Evolutionary conservation across 2,113 vertebrate genomes (phyloP), one percentile per base, ranked within the genome.

Genomic region (Cebidichthys violaceus): DNA sequence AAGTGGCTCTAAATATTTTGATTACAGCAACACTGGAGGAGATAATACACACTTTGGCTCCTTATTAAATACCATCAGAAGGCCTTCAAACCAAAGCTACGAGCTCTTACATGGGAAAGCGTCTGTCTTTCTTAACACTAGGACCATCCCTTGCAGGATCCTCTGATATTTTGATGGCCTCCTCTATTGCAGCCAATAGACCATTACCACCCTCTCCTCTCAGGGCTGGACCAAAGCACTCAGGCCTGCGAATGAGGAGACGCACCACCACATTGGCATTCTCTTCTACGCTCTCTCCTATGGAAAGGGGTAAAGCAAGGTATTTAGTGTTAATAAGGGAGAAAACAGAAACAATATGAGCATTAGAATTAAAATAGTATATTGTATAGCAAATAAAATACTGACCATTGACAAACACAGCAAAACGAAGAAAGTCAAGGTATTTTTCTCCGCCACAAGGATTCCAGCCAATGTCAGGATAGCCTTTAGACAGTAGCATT

Each of bases 381-480:
- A 68, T 35, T 41, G 4, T 17, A 11, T 4, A 41, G 1, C 4
- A 68, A 75, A 82, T 66, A 10, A 80, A 71, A 81, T 43, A 71
- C 94, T 88, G 60, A 97, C 97, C 97, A 0, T 98, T 98, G 62
- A 98, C 97, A 4, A 98, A 98, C 13, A 98, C 97, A 14, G 97
- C 97, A 9, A 98, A 98, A 57, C 97, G 95, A 29, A 98, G 93
- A 91, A 98, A 98, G 89, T 98, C 97, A 14, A 98, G 95, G 81
- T 98, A 98, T 71, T 97, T 96, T 85, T 98, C 97, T 13, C 97
- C 97, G 0, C 97, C 97, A 0, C 95, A 95, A n/a, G 97, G 97
- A 91, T 98, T 98, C 97, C 97, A 98, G 71, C 97, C 96, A 0
- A 98, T 98, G 86, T 98, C 97, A 0, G 97, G 97, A 84, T 98